These are phyloP conservation scores for Bucorvus abyssinicus DNA, from an alignment of 2,797 vertebrate species.

Conservation along the genomic window DNA sequence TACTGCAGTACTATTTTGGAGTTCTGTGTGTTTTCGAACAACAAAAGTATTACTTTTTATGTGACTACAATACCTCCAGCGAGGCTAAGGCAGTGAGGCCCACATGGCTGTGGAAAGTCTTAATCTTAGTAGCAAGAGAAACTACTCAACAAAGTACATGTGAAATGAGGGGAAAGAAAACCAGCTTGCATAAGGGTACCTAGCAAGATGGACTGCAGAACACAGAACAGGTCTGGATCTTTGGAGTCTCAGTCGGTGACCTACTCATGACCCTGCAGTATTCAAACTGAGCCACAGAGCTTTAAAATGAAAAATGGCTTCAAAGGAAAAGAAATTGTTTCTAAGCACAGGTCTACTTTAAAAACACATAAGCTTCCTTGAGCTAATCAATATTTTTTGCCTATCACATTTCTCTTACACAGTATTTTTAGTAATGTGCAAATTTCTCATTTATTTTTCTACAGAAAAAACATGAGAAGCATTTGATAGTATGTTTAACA, in stretches of 20 bases:
- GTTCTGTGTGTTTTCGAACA: not conserved
- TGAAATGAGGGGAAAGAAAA: not conserved
- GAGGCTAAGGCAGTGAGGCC: not conserved
- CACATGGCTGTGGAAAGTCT: not conserved
- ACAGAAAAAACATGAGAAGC: not conserved
- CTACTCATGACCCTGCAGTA: not conserved
- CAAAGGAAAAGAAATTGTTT: not conserved
- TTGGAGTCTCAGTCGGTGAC: not conserved
- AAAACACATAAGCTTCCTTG: not conserved
- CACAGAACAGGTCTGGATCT: not conserved
- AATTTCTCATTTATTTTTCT: not conserved
- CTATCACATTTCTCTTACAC: not conserved
- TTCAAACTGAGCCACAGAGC: not conserved
- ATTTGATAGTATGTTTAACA: not conserved
- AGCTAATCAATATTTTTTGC: not conserved
- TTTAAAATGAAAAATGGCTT: not conserved
- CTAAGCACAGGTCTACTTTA: not conserved
- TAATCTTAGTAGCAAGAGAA: not conserved
- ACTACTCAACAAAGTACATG: not conserved
- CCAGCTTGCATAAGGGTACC: not conserved
- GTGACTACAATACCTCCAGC: not conserved
- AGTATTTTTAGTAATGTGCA: not conserved
- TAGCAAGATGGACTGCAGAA: not conserved
- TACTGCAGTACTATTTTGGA: not conserved
- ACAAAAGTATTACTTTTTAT: not conserved